These are phyloP conservation scores for Sparidentex hasta DNA, from an alignment of 2,797 vertebrate species.

Conservation along the genomic window DNA sequence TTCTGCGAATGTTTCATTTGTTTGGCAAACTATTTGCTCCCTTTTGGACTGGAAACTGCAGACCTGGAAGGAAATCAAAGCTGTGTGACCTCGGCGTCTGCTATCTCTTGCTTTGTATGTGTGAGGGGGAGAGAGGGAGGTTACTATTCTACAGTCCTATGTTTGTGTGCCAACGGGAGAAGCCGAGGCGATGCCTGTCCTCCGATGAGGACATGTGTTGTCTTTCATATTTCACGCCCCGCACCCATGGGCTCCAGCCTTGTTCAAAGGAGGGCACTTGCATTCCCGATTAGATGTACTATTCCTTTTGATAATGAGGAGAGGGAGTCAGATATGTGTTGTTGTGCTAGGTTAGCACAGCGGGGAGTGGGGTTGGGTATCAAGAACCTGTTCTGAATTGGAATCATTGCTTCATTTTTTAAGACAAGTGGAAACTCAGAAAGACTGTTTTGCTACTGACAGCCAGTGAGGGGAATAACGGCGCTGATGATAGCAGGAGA, in stretches of 20 bases:
- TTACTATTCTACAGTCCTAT: slow-evolving; percentile 19
- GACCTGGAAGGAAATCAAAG: slow-evolving; percentile 65
- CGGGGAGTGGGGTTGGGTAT: slow-evolving; percentile 2
- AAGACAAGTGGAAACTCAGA: background rate
- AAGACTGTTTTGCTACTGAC: background rate
- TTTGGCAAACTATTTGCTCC: slow-evolving; percentile 37
- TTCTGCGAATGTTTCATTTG: slow-evolving; percentile 33
- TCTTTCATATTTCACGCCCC: slow-evolving; percentile 64
- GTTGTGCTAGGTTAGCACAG: slow-evolving; percentile 31
- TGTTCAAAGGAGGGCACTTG: slow-evolving; percentile 45
- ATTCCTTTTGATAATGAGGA: slow-evolving; percentile 66
- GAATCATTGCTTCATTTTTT: background rate
- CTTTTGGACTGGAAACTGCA: slow-evolving; percentile 36
- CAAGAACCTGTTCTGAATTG: slow-evolving; percentile 20
- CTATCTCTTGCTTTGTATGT: slow-evolving; percentile 18
- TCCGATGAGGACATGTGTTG: slow-evolving; percentile 71
- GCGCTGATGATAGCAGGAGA: too few relatives aligned
- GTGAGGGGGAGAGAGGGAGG: slow-evolving; percentile 16
- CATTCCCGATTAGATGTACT: slow-evolving; percentile 54
- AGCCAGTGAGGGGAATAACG: too few relatives aligned
- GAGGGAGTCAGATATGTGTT: slow-evolving; percentile 34
- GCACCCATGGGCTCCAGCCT: slow-evolving; percentile 39
- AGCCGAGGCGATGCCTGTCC: slow-evolving; percentile 34
- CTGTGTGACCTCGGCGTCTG: slow-evolving; percentile 31
- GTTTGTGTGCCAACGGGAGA: slow-evolving; percentile 58